phyloP scores from a whole-genome alignment of 2,113 vertebrate species.

The Progne subis region DNA sequence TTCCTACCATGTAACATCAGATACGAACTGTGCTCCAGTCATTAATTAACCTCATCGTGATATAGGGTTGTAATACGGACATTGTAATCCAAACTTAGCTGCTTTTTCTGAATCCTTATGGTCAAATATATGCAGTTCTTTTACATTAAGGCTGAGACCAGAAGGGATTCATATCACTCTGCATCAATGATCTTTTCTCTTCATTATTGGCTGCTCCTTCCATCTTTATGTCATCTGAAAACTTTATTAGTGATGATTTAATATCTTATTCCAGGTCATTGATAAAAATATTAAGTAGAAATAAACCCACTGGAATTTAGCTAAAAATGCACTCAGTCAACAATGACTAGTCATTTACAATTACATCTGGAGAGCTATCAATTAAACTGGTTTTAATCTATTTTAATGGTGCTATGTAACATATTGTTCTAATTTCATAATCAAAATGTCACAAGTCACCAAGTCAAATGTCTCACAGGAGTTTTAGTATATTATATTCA shows the following conservation, averaged over 20 bases:
- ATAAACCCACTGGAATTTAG: not conserved
- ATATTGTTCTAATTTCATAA: constrained; percentile 34
- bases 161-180: not conserved
- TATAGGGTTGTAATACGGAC: not conserved
- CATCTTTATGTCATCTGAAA: not conserved
- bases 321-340: not conserved
- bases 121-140: not conserved
- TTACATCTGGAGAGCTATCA: not conserved
- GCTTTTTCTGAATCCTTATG: not conserved
- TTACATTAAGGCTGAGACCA: not conserved
- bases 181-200: not conserved
- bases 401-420: not conserved
- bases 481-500: not conserved
- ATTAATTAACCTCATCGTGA: not conserved
- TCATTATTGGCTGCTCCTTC: not conserved
- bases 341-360: not conserved
- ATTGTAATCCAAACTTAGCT: not conserved
- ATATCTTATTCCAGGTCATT: not conserved
- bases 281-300: constrained; percentile 25
- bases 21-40: not conserved
- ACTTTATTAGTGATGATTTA: constrained; percentile 24
- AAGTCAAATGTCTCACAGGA: constrained; percentile 35
- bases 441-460: not conserved
- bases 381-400: constrained; percentile 6
- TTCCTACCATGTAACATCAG: not conserved